Base-by-base conservation (phyloP, 2,113 vertebrate genomes). In the Sphaerodactylus townsendi region DNA sequence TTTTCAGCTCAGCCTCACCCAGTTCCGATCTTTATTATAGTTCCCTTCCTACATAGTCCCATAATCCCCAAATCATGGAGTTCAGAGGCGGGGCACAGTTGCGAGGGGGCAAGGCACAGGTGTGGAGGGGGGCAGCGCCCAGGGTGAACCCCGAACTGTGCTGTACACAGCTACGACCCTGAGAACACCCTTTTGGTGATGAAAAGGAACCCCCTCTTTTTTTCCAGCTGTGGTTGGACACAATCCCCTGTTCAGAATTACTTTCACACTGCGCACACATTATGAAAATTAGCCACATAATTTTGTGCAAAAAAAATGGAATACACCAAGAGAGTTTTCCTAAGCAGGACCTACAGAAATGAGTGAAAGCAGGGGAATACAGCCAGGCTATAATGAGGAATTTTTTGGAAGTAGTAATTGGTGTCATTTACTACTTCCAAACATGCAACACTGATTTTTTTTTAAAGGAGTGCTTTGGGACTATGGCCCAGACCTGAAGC, bases 391-490 rank as follows among this genome's bases (percentile, higher is more conserved):
- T 9, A 30, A 5, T 35, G 35, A 37, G 33, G 23, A 79, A 79
- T 64, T 65, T 11, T 33, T 53, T 48, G n/a, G 17, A 41, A n/a
- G n/a, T n/a, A n/a, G n/a, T n/a, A n/a, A n/a, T n/a, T 30, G 71
- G 68, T 50, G 64, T 3, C 33, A n/a, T 37, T 10, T 80, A 28
- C 19, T 53, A 10, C 48, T 70, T 81, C 56, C 10, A 81, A 50
- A 79, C 13, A 82, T 9, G 78, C 77, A 79, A 80, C 17, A 1
- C 30, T 1, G 28, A 14, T 80, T 25, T 74, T 3, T 25, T 65
- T 50, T 72, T 30, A 92, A 44, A 85, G 21, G 13, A 81, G 0
- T 82, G 7, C 62, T 28, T 17, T 85, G 21, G 44, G 86, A 76
- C 35, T 78, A 85, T 78, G n/a, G 3, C 48, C 3, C 35, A 28